Conservation (phyloP, 2,113 vertebrate genomes). For the Corynorhinus townsendii region DNA sequence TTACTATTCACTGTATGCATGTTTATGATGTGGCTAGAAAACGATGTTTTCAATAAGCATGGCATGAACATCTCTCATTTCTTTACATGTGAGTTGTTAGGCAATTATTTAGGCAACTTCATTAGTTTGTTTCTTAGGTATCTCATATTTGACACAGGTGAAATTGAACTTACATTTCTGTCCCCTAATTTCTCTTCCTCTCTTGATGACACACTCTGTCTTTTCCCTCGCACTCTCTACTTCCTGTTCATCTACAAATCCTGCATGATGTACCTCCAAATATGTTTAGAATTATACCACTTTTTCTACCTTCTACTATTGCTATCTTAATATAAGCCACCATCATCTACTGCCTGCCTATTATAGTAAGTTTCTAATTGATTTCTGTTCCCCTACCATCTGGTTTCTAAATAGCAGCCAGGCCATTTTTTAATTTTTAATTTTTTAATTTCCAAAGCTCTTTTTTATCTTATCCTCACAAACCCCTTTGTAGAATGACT, state of each 20-base stretch:
- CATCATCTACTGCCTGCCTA: neutral
- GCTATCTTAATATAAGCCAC: neutral
- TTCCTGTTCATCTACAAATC: neutral
- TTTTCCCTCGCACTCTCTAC: neutral
- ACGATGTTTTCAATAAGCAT: neutral
- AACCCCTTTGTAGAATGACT: neutral
- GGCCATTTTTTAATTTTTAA: constrained; percentile 12
- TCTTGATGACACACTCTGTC: neutral
- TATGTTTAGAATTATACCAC: neutral
- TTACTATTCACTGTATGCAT: neutral
- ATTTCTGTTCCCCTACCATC: neutral
- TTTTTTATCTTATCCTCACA: neutral
- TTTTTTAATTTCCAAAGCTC: neutral
- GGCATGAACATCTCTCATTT: neutral
- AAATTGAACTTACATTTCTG: neutral
- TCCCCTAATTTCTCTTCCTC: neutral
- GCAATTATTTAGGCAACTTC: neutral
- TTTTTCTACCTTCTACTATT: neutral
- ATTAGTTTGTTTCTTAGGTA: neutral
- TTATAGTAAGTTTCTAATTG: neutral
- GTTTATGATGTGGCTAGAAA: constrained; percentile 3
- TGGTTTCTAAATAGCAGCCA: neutral
- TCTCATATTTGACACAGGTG: neutral
- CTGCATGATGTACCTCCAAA: neutral
- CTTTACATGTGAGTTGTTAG: neutral